Evolutionary conservation across 1,140 invertebrate genomes (phyloP).

Genomic region (Phenacoccus solenopsis): DNA sequence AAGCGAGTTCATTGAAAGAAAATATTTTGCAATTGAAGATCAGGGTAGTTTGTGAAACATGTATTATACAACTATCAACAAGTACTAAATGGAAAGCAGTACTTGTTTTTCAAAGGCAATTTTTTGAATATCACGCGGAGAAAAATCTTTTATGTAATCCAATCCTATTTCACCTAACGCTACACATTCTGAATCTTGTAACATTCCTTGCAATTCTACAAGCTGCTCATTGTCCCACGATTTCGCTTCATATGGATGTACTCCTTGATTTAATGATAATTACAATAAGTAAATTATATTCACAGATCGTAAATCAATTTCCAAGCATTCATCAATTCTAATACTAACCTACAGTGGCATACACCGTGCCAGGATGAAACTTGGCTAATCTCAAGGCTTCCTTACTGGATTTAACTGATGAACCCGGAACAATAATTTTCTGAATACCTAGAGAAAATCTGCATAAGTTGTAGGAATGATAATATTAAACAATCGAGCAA

Average conservation of each 20-base stretch:
- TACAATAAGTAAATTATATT: not conserved
- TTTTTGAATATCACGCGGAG: conserved; percentile 71
- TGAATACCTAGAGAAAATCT: conserved; percentile 55
- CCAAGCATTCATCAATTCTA: not conserved
- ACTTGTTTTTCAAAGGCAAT: conserved; percentile 83
- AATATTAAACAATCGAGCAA: not conserved
- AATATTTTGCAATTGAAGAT: too few relatives aligned
- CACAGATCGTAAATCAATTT: not conserved
- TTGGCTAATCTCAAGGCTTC: conserved; percentile 76
- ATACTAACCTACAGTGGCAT: conserved; percentile 78
- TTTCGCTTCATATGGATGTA: conserved; percentile 93
- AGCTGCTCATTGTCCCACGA: conserved; percentile 69
- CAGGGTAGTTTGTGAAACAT: too few relatives aligned
- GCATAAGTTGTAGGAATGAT: not conserved
- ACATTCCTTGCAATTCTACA: conserved; percentile 54
- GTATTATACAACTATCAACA: too few relatives aligned
- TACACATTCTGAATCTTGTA: conserved; percentile 74
- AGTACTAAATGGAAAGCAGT: too few relatives aligned
- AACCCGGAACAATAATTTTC: conserved; percentile 88
- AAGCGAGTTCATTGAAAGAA: not conserved
- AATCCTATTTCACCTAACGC: conserved; percentile 88
- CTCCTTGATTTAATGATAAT: conserved; percentile 43
- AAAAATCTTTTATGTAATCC: conserved; percentile 90
- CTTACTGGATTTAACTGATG: conserved; percentile 75
- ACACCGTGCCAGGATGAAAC: conserved; percentile 77